These are phyloP conservation scores for Eurytemora carolleeae DNA, from an alignment of 1,140 invertebrate species.

Conservation along the genomic window DNA sequence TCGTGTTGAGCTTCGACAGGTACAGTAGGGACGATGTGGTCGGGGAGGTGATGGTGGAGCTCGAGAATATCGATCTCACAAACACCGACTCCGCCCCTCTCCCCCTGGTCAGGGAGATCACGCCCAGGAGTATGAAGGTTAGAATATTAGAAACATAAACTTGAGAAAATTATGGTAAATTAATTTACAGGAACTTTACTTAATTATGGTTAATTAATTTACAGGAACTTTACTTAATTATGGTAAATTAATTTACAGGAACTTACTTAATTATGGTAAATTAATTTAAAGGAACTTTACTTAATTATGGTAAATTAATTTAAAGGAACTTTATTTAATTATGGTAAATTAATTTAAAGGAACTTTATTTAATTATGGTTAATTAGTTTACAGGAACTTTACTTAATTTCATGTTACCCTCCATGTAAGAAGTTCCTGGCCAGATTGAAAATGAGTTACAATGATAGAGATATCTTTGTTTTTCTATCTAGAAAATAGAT, in stretches of 20 bases:
- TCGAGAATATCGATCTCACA: slow-evolving; percentile 26
- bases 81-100: slow-evolving; percentile 20
- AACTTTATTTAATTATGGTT: too few species aligned
- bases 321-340: too few species aligned
- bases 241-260: neutral
- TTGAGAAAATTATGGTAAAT: neutral
- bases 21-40: slow-evolving; percentile 93
- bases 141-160: slow-evolving; percentile 16
- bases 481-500: too few species aligned
- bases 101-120: slow-evolving; percentile 51
- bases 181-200: neutral
- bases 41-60: slow-evolving; percentile 75
- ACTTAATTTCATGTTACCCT: too few species aligned
- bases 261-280: too few species aligned
- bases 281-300: neutral
- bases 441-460: too few species aligned
- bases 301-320: too few species aligned
- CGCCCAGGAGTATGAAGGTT: slow-evolving; percentile 64
- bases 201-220: neutral
- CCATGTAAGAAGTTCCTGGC: too few species aligned
- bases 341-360: too few species aligned
- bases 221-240: neutral
- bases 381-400: too few species aligned
- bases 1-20: slow-evolving; percentile 85
- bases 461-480: too few species aligned